phyloP scores from a whole-genome alignment of 2,888 invertebrate species.

The Halictus quadricinctus region DNA sequence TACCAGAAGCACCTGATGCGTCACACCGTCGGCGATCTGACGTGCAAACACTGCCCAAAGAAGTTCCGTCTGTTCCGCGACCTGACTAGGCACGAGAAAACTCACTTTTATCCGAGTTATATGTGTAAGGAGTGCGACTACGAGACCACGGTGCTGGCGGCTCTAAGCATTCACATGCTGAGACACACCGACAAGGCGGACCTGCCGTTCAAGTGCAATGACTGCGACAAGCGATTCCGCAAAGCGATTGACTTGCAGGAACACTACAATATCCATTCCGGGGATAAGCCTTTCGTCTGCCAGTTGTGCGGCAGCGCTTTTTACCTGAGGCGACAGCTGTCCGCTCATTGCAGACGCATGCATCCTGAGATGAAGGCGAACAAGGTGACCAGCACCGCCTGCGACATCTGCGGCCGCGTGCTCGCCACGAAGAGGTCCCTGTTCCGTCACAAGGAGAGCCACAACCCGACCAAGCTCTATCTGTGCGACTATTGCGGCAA shows the following conservation, averaged over 20 bases:
- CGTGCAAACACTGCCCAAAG: conserved; percentile 79
- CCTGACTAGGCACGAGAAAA: conserved; percentile 80
- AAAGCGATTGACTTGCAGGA: conserved; percentile 80
- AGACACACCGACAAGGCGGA: conserved; percentile 78
- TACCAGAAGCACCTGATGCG: conserved; percentile 78
- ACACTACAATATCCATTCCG: conserved; percentile 81
- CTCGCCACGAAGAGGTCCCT: conserved; percentile 79
- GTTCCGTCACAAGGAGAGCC: conserved; percentile 79
- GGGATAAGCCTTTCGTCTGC: conserved; percentile 79
- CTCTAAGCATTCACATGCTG: conserved; percentile 78
- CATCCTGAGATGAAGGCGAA: conserved; percentile 80
- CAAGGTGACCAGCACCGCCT: conserved; percentile 79
- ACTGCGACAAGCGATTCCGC: conserved; percentile 79
- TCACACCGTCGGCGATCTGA: conserved; percentile 77
- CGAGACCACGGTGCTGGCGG: conserved; percentile 79
- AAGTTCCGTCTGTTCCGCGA: conserved; percentile 79
- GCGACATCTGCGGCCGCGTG: conserved; percentile 80
- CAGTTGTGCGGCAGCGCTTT: conserved; percentile 76
- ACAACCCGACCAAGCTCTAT: conserved; percentile 80
- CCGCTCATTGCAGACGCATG: conserved; percentile 77
- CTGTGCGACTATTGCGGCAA: conserved; percentile 84
- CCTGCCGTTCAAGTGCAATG: conserved; percentile 78
- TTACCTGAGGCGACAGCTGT: conserved; percentile 77
- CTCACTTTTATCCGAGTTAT: conserved; percentile 79
- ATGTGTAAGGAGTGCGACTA: conserved; percentile 81